phyloP scores from a whole-genome alignment of 2,797 vertebrate genomes.

The Enteromius mattozi region DNA sequence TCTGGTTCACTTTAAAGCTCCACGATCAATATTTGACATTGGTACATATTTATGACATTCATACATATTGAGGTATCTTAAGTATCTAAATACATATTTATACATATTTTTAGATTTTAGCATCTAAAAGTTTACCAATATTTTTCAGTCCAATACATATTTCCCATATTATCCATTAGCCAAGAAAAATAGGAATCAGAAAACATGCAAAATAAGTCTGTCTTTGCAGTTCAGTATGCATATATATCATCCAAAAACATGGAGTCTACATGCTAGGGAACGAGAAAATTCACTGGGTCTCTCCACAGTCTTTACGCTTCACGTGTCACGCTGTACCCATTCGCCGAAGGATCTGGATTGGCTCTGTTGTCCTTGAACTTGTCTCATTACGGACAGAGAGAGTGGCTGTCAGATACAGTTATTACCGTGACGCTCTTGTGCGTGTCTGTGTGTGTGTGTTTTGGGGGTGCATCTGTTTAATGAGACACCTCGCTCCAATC shows the following conservation, averaged over 20 bases:
- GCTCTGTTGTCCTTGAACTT: conserved; percentile 58
- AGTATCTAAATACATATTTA: not conserved
- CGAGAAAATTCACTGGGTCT: not conserved
- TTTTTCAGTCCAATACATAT: not conserved
- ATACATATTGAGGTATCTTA: not conserved
- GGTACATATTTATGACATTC: not conserved
- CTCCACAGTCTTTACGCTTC: conserved; percentile 34
- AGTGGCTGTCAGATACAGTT: conserved; percentile 58
- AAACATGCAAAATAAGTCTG: not conserved
- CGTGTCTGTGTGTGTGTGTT: not conserved
- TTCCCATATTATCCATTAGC: not conserved
- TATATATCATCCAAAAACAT: not conserved
- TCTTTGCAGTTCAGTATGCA: not conserved
- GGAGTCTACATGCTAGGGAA: not conserved
- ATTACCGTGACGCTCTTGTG: conserved; percentile 47
- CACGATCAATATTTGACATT: too few species aligned
- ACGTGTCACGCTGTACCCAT: conserved; percentile 24
- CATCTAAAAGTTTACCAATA: not conserved
- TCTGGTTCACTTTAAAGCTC: not conserved
- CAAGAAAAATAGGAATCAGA: not conserved
- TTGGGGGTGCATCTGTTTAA: conserved; percentile 47
- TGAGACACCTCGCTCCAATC: conserved; percentile 56
- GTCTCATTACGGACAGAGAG: conserved; percentile 61
- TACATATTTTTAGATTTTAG: not conserved
- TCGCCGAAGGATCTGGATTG: conserved; percentile 42